These are phyloP conservation scores for Tachyglossus aculeatus DNA, from an alignment of 2,797 vertebrate species.

Conservation along the genomic window DNA sequence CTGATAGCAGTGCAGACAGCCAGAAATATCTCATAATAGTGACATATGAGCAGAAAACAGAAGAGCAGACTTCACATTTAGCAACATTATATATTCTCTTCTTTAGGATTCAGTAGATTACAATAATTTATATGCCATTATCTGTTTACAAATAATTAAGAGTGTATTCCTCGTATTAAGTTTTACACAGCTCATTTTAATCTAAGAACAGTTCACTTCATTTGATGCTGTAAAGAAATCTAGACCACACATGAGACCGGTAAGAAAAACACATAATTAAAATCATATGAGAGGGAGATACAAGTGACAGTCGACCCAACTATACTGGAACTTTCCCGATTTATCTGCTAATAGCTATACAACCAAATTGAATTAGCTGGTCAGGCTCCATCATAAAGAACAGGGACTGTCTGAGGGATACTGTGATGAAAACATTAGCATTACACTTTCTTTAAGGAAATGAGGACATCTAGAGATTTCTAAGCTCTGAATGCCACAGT, in stretches of 20 bases:
- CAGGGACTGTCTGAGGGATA: constrained; percentile 49
- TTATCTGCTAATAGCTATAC: constrained; percentile 10
- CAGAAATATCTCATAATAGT: neutral
- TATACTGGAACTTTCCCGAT: neutral
- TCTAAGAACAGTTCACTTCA: neutral
- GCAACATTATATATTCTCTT: neutral
- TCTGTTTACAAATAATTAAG: neutral
- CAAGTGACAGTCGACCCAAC: neutral
- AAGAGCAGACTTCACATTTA: neutral
- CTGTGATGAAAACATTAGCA: constrained; percentile 61
- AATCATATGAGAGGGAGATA: neutral
- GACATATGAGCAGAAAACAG: neutral
- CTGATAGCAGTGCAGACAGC: neutral
- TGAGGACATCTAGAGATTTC: constrained; percentile 56
- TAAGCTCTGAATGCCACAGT: neutral
- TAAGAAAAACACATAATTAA: no score
- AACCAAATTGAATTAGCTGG: constrained; percentile 49
- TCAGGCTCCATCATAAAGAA: constrained; percentile 14
- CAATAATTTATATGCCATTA: no score
- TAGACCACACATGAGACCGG: neutral
- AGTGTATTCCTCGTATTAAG: neutral
- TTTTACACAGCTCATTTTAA: neutral
- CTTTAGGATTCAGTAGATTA: no score
- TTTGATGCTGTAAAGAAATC: neutral
- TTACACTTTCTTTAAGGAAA: constrained; percentile 65